phyloP scores from a whole-genome alignment of 2,797 vertebrate species.

The Lindbergichthys nudifrons region DNA sequence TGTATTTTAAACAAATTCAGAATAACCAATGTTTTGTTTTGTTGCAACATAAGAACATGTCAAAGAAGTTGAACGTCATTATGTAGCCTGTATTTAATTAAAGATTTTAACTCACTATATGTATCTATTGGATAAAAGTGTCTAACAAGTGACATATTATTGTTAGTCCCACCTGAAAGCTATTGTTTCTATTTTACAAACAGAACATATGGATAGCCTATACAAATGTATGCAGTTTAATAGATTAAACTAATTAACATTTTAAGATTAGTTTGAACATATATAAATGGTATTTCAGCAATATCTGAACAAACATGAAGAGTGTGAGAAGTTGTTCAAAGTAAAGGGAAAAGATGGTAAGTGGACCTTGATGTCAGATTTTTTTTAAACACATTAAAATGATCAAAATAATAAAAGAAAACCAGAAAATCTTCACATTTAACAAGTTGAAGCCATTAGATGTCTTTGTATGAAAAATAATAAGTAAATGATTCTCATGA shows the following conservation, averaged over 20 bases:
- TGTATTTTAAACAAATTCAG: not conserved
- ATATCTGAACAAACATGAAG: not conserved
- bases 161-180: not conserved
- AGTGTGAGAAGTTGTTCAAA: not conserved
- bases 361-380: not conserved
- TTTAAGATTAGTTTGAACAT: not conserved
- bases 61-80: not conserved
- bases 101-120: not conserved
- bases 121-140: no score
- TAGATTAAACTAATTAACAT: not conserved
- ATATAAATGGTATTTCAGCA: not conserved
- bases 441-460: no score
- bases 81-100: not conserved
- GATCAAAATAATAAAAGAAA: no score
- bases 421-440: no score
- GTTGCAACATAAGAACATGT: slow-evolving; percentile 5
- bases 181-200: not conserved
- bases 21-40: slow-evolving; percentile 25
- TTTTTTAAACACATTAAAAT: not conserved
- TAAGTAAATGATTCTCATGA: no score
- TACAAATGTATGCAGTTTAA: not conserved
- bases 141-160: no score
- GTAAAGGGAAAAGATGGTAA: not conserved
- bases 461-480: no score
- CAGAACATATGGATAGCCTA: not conserved